Conservation (phyloP, 2,888 invertebrate genomes). For the Polydrusus cervinus region DNA sequence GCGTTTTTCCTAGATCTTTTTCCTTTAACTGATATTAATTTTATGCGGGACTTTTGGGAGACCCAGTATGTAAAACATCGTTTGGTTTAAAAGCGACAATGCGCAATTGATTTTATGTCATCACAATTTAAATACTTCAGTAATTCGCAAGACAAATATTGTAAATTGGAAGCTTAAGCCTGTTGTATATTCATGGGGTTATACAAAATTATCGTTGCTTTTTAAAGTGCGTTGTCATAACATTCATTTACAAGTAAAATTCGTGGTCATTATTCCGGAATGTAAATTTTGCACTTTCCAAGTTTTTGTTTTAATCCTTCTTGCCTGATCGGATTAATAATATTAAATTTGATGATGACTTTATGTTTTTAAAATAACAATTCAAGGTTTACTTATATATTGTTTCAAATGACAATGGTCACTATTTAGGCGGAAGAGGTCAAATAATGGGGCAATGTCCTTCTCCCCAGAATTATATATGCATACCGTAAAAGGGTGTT, state of each 20-base stretch:
- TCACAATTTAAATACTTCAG: conserved; percentile 26
- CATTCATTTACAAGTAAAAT: conserved; percentile 29
- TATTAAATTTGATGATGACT: too few relatives aligned
- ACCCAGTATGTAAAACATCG: not conserved
- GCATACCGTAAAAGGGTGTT: too few relatives aligned
- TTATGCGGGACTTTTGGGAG: too few relatives aligned
- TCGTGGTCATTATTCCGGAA: conserved; percentile 15
- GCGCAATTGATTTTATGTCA: conserved; percentile 12
- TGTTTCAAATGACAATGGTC: too few relatives aligned
- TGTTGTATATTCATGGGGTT: conserved; percentile 41
- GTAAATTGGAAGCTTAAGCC: conserved; percentile 32
- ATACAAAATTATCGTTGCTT: conserved; percentile 36
- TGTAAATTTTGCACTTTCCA: conserved; percentile 20
- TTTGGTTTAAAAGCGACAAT: not conserved
- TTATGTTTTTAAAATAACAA: too few relatives aligned
- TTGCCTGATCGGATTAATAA: conserved; percentile 16
- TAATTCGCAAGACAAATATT: conserved; percentile 38
- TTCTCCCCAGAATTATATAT: too few relatives aligned
- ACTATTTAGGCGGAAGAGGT: too few relatives aligned
- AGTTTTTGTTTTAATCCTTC: conserved; percentile 20
- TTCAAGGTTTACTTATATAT: too few relatives aligned
- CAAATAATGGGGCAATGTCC: too few relatives aligned
- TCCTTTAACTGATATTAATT: too few relatives aligned
- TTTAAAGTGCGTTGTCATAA: conserved; percentile 37
- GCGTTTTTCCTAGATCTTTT: too few relatives aligned